Base-by-base conservation (phyloP, 2,797 vertebrate species). In the Perodicticus potto region DNA sequence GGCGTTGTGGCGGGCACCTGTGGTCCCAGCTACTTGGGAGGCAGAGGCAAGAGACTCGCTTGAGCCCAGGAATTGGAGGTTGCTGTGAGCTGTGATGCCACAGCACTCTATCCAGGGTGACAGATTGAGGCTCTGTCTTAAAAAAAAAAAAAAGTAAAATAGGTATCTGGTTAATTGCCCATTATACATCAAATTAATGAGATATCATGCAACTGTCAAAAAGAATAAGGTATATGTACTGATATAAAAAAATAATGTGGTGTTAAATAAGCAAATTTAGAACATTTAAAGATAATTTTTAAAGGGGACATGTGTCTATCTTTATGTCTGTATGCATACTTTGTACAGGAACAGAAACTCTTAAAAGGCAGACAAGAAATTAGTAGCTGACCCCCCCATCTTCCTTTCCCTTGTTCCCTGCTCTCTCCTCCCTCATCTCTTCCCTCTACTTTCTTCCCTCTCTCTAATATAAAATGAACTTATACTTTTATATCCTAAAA, bases 281-380 rank as follows among this genome's bases (percentile, higher is more conserved):
- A 78, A 77, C 76, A 65, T 53, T 59, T 86, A 22, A 57, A 90
- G 81, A 69, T 40, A 57, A 25, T 81, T 82, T 96, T 55, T 82
- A 29, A 86, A 80, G 43, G 37, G 27, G 37, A 25, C 17, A 7
- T 80, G n/a, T 81, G 23, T 72, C 10, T 84, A 7, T 25, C 5
- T 53, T 25, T 22, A 22, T 40, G 20, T 37, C 3, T 34, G 32
- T 19, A 22, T 29, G 20, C 32, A 25, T 61, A 76, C 53, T 43
- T 70, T 43, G 70, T 25, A 81, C 1, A 57, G 7, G 12, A 65
- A 74, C 32, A 83, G 69, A 78, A 78, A 8, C 69, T 73, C 29
- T 72, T 59, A 55, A 91, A 40, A 85, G 22, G 25, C 5, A 59
- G 3, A 3, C 20, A 78, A 93, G 25, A 74, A 70, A 85, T 49